phyloP scores from a whole-genome alignment of 2,888 invertebrate species.

The Pseudococcus jackbeardsleyi region DNA sequence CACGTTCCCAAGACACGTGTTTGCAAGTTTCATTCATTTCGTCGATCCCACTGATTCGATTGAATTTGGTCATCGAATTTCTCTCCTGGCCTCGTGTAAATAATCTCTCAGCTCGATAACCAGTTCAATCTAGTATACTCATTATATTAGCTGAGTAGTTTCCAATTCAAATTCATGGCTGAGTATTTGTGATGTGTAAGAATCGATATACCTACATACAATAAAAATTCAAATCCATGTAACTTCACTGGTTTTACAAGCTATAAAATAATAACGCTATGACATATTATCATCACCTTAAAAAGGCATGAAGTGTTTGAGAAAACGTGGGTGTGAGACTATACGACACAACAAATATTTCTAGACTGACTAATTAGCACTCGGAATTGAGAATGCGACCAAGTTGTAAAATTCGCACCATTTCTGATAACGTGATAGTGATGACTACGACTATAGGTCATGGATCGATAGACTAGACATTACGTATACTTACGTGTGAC shows the following conservation, averaged over 20 bases:
- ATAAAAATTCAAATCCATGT: too few species aligned
- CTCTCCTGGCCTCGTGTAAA: not conserved
- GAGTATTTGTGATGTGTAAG: not conserved
- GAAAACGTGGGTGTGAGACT: not conserved
- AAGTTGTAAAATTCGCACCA: not conserved
- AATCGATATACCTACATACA: not conserved
- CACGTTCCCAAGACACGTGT: not conserved
- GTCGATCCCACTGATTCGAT: not conserved
- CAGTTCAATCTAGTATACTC: slow-evolving; percentile 7
- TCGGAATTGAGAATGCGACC: not conserved
- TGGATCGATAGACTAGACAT: not conserved
- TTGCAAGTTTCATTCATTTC: not conserved
- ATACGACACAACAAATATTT: not conserved
- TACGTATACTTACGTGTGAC: not conserved
- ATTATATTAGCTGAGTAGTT: not conserved
- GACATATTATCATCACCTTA: not conserved
- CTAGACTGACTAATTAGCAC: slow-evolving; percentile 8
- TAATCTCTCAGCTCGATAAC: not conserved
- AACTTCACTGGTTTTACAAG: not conserved
- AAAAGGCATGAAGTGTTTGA: slow-evolving; percentile 2
- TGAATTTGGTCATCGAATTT: slow-evolving; percentile 10
- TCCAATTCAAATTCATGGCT: not conserved
- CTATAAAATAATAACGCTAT: slow-evolving; percentile 24
- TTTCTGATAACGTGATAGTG: not conserved
- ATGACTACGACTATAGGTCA: not conserved